phyloP scores from a whole-genome alignment of 2,888 invertebrate species.

The Cyrtodaria siliqua region DNA sequence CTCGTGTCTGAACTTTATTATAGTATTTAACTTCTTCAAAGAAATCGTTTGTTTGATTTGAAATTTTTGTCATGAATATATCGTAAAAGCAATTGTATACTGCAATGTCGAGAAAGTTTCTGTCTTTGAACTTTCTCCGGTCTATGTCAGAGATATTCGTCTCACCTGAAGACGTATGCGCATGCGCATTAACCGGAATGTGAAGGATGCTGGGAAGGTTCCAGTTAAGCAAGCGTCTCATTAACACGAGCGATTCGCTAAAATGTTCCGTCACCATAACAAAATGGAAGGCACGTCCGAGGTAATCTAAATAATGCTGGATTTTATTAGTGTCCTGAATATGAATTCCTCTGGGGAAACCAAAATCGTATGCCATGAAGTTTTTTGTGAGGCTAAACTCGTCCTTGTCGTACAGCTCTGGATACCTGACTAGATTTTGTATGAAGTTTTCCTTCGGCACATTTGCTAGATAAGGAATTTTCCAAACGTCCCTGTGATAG shows the following conservation, averaged over 20 bases:
- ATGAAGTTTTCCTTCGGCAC: constrained; percentile 53
- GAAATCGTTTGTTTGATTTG: constrained; percentile 30
- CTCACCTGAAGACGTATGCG: constrained; percentile 19
- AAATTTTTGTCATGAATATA: constrained; percentile 27
- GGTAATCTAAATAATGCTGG: constrained; percentile 22
- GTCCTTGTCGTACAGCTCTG: constrained; percentile 48
- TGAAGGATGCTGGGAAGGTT: constrained; percentile 38
- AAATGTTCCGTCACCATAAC: constrained; percentile 54
- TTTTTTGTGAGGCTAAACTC: constrained; percentile 57
- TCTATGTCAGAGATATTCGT: constrained; percentile 38
- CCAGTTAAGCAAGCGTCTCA: constrained; percentile 46
- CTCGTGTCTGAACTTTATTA: constrained; percentile 14
- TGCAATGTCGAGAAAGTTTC: constrained; percentile 54
- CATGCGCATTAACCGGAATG: constrained; percentile 51
- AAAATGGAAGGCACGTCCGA: constrained; percentile 37
- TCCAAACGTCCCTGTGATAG: constrained; percentile 51
- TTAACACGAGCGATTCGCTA: constrained; percentile 48
- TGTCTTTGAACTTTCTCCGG: constrained; percentile 38
- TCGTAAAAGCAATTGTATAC: constrained; percentile 50
- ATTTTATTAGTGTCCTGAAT: constrained; percentile 27
- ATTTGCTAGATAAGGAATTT: constrained; percentile 36
- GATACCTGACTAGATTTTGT: constrained; percentile 47
- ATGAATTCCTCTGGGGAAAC: constrained; percentile 51
- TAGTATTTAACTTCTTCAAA: constrained; percentile 54
- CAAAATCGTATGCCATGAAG: constrained; percentile 56